These are phyloP conservation scores for Perognathus longimembris DNA, from an alignment of 2,113 vertebrate species.

Conservation along the genomic window DNA sequence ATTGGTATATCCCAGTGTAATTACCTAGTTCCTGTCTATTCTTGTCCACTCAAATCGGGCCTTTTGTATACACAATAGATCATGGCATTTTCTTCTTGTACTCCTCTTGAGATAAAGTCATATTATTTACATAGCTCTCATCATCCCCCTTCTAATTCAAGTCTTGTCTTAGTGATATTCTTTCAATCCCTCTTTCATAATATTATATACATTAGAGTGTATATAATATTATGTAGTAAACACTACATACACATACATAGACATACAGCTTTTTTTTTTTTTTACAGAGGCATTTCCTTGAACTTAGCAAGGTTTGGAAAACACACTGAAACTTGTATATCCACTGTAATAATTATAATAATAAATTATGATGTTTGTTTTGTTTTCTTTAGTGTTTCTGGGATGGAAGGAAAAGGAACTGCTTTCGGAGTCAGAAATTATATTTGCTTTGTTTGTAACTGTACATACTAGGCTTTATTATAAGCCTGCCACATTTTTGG, in stretches of 20 bases:
- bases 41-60: not conserved
- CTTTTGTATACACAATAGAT: not conserved
- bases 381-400: not conserved
- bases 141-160: not conserved
- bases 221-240: no score
- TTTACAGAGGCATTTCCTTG: not conserved
- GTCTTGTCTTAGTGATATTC: constrained; percentile 8
- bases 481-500: not conserved
- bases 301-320: not conserved
- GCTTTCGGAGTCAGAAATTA: not conserved
- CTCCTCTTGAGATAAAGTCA: constrained; percentile 26
- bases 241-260: no score
- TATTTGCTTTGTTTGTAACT: not conserved
- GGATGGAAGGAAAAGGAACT: not conserved
- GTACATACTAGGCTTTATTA: not conserved
- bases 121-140: not conserved
- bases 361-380: not conserved
- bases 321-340: not conserved
- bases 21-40: not conserved
- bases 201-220: not conserved
- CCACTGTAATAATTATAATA: not conserved
- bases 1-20: not conserved
- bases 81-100: not conserved
- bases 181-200: not conserved
- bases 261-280: not conserved